phyloP scores from a whole-genome alignment of 2,797 vertebrate species.

The Catostomus latipinnis region DNA sequence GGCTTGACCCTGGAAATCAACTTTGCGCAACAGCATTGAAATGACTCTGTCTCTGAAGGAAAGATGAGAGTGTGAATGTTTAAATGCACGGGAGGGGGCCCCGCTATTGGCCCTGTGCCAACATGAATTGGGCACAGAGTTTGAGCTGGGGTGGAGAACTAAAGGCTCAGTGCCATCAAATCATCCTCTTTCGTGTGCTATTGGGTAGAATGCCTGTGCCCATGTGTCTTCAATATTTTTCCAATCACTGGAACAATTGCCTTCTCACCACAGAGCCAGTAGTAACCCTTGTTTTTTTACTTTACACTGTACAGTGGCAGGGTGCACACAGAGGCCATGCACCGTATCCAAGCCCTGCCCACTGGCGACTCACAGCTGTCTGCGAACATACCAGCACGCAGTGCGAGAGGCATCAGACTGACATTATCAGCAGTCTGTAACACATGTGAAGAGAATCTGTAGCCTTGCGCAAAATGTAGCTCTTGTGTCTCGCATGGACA shows the following conservation, averaged over 20 bases:
- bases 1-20: constrained; percentile 20
- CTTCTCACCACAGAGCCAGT: neutral
- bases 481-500: constrained; percentile 9
- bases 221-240: constrained; percentile 2
- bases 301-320: constrained; percentile 3
- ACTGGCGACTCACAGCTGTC: constrained; percentile 10
- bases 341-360: neutral
- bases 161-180: neutral
- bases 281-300: neutral
- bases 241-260: constrained; percentile 10
- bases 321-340: neutral
- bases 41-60: constrained; percentile 30
- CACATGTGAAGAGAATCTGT: constrained; percentile 8
- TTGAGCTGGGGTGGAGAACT: constrained; percentile 29
- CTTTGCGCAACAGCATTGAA: constrained; percentile 6
- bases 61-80: constrained; percentile 22
- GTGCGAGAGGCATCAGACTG: constrained; percentile 4
- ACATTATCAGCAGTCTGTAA: constrained; percentile 17
- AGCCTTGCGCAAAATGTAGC: constrained; percentile 18
- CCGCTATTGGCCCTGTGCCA: constrained; percentile 18
- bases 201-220: neutral
- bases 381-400: neutral
- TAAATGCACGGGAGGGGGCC: constrained; percentile 18
- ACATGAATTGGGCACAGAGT: constrained; percentile 24
- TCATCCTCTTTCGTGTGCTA: constrained; percentile 11